A percentile compares a stretch with the other conserved stretches of the same genome.
These are phyloP conservation scores for Limnephilus auricula DNA, from an alignment of 2,888 invertebrate species.

Conservation along the genomic window DNA sequence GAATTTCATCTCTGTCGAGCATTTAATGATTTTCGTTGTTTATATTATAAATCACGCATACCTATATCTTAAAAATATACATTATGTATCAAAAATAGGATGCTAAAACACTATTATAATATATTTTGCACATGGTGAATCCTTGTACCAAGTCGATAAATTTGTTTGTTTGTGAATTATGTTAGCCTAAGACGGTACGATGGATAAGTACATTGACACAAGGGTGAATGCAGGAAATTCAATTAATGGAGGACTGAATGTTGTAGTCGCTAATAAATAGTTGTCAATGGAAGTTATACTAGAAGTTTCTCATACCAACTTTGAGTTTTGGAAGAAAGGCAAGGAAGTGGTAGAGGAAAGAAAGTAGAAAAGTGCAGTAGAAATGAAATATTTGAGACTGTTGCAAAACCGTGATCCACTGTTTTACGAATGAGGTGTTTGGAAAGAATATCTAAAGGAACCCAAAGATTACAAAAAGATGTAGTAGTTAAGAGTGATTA, in stretches of 20 bases:
- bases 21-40: neutral
- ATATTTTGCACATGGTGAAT: neutral
- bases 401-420: no score
- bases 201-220: neutral
- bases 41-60: neutral
- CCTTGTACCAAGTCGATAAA: neutral
- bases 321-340: neutral
- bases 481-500: neutral
- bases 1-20: neutral
- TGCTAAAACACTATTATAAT: neutral
- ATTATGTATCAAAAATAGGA: neutral
- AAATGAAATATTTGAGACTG: no score
- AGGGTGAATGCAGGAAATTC: no score
- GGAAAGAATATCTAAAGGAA: neutral
- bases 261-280: neutral
- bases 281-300: neutral
- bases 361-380: no score
- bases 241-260: neutral
- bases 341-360: no score
- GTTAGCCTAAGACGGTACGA: neutral
- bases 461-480: neutral
- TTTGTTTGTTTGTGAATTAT: neutral
- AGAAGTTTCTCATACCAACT: neutral
- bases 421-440: no score
- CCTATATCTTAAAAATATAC: no score